Evolutionary conservation across 2,113 vertebrate species (phyloP), one percentile per base, ranked within the genome.

Genomic region (Suricata suricatta): DNA sequence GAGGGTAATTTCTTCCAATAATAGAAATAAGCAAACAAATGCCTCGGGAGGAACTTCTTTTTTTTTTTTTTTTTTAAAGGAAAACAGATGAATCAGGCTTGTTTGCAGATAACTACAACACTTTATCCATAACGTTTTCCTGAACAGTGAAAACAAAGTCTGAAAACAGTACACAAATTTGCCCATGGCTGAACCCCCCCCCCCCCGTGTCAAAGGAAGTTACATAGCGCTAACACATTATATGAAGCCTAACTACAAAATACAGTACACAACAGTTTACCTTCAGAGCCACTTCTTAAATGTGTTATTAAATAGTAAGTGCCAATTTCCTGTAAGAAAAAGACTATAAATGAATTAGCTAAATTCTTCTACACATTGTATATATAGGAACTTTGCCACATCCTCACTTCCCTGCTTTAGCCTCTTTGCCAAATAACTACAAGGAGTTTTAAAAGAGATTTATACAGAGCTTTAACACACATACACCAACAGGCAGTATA

Each of bases 11-110:
- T 96, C 84, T 47, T 97, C 97, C 93, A 95, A 76, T 96, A 97
- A 98, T 88, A 97, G 95, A 97, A 96, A 94, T 93, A 95, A 83
- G 77, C 91, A 95, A 96, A 96, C 76, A 96, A 96, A 96, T 38
- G 68, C 47, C 23, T 85, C 80, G 82, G 92, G 64, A 77, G 66
- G 57, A 96, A 79, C 23, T 12, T 83, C 80, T 54, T 21, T 31
- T 63, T 81, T 85, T 83, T 84, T 54, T 21, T 31, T 63, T 81
- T 85, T 94, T 94, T 71, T n/a, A 19, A 76, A 93, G 66, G 64
- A 89, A 90, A 90, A 85, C 33, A 94, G 31, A 88, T 95, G 52
- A 94, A 93, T 96, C 95, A 71, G 41, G 86, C 52, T 86, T 91
- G 17, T 93, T 96, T 97, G 31, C 83, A 25, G 60, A 33, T 94